A percentile compares a stretch with the other conserved stretches of the same genome.
phyloP scores from a whole-genome alignment of 2,888 invertebrate genomes.

The Noctua janthe region DNA sequence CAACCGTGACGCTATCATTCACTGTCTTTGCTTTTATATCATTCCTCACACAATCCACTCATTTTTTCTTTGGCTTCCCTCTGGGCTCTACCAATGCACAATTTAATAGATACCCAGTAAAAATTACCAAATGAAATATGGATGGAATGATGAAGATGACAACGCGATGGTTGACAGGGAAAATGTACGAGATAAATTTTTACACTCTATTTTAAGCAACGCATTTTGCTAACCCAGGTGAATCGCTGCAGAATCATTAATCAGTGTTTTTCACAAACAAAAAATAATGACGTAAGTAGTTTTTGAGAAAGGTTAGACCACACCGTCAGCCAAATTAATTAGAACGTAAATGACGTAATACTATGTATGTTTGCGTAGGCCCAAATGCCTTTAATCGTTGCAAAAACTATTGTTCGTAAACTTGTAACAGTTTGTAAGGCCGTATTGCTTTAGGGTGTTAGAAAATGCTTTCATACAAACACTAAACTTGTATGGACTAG shows the following conservation, averaged over 20 bases:
- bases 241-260: neutral
- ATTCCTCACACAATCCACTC: neutral
- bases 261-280: neutral
- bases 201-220: neutral
- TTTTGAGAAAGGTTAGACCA: conserved; percentile 26
- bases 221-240: neutral
- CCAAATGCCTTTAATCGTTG: conserved; percentile 15
- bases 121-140: neutral
- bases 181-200: neutral
- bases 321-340: conserved; percentile 36
- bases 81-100: neutral
- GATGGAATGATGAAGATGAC: neutral
- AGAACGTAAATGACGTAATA: conserved; percentile 1
- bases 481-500: neutral
- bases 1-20: neutral
- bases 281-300: conserved; percentile 1
- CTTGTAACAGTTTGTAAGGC: neutral
- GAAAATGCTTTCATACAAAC: no score
- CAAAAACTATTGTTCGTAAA: conserved; percentile 17
- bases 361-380: neutral
- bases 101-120: neutral
- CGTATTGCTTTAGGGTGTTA: neutral
- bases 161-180: neutral
- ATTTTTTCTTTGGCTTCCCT: neutral
- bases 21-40: neutral